Evolutionary conservation across 2,888 invertebrate species (phyloP).

Genomic region (Oscheius sp.): DNA sequence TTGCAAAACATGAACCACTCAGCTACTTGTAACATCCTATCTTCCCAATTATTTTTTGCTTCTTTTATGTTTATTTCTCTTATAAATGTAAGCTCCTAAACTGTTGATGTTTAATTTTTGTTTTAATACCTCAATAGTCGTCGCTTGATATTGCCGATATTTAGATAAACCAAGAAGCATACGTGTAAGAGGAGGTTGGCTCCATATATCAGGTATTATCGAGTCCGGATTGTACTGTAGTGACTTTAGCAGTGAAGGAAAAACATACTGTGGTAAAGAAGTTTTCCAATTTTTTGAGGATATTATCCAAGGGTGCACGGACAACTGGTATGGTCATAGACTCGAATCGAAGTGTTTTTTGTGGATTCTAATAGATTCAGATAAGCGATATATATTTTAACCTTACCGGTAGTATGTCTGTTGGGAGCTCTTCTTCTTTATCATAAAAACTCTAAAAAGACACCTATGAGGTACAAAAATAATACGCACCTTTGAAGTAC

Average conservation of each 20-base stretch:
- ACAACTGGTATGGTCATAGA: neutral
- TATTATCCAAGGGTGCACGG: neutral
- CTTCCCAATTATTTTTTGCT: constrained; percentile 26
- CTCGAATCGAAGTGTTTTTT: constrained; percentile 1
- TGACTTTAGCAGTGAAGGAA: neutral
- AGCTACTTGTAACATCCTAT: constrained; percentile 32
- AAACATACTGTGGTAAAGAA: neutral
- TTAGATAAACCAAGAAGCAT: neutral
- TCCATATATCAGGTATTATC: constrained; percentile 8
- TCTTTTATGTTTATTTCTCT: constrained; percentile 1
- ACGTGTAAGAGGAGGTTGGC: neutral
- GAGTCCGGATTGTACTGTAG: neutral
- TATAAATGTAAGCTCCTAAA: constrained; percentile 1
- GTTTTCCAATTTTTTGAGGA: constrained; percentile 3
- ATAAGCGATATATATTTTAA: neutral
- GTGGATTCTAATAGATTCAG: neutral
- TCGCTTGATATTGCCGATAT: constrained; percentile 3
- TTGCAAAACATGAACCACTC: constrained; percentile 45
- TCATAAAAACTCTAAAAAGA: neutral
- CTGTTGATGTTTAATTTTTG: neutral
- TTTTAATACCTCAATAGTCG: neutral
- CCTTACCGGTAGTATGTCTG: constrained; percentile 4
- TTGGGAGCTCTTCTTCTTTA: neutral
- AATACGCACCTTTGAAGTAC: neutral
- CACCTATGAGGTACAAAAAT: neutral